phyloP scores from a whole-genome alignment of 2,113 vertebrate species.

The Coptodon bakossiorum region DNA sequence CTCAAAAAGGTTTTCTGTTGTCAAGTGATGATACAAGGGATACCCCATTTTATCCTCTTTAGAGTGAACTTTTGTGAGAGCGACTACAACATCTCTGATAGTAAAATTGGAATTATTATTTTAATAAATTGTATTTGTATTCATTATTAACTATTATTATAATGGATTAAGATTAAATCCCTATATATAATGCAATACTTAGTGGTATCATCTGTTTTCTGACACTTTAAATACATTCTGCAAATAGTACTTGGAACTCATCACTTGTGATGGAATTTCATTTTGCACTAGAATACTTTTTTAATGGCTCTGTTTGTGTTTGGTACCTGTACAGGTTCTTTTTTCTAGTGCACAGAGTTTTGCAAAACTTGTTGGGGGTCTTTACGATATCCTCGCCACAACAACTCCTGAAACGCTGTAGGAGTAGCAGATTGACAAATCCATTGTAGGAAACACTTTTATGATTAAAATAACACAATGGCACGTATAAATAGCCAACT shows the following conservation, averaged over 20 bases:
- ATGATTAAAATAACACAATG: neutral
- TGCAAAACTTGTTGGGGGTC: neutral
- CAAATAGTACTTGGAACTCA: neutral
- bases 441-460: neutral
- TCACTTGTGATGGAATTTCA: neutral
- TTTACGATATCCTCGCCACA: neutral
- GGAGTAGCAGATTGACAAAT: neutral
- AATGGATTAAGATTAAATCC: neutral
- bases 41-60: neutral
- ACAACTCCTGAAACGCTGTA: neutral
- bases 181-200: neutral
- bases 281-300: neutral
- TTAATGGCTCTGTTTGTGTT: neutral
- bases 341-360: neutral
- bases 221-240: neutral
- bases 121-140: neutral
- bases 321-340: neutral
- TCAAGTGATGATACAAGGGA: neutral
- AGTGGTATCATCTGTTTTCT: neutral
- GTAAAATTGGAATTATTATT: neutral
- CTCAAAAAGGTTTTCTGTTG: neutral
- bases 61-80: neutral
- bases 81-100: neutral
- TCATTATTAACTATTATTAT: neutral
- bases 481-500: neutral